These are phyloP conservation scores for Stenodera caucasica DNA, from an alignment of 2,888 invertebrate species.

Conservation along the genomic window DNA sequence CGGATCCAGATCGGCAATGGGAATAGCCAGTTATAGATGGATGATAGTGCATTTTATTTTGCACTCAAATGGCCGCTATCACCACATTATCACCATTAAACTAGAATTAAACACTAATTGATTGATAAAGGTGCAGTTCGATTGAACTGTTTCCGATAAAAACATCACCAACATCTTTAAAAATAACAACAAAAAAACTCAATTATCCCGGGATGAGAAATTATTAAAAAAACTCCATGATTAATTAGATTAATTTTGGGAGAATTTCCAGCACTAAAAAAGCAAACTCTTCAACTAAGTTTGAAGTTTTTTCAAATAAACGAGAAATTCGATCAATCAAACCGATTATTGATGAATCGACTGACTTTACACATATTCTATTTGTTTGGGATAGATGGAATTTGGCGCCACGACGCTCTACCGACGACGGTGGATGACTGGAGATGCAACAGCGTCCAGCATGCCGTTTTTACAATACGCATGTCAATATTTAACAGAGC, in stretches of 20 bases:
- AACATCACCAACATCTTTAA: conserved; percentile 3
- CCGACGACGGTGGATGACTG: conserved; percentile 45
- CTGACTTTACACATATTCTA: too few species aligned
- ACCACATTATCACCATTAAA: conserved; percentile 31
- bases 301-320: too few species aligned
- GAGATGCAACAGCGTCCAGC: conserved; percentile 54
- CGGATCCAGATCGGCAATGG: conserved; percentile 53
- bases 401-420: conserved; percentile 40
- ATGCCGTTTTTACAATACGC: conserved; percentile 35
- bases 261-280: not conserved
- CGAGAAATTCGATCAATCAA: too few species aligned
- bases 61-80: conserved; percentile 33
- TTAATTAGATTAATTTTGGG: too few species aligned
- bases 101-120: not conserved
- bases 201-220: too few species aligned
- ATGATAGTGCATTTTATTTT: conserved; percentile 47
- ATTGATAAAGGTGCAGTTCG: not conserved
- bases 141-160: not conserved
- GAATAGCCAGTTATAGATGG: conserved; percentile 44
- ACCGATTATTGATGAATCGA: too few species aligned
- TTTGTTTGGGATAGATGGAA: conserved; percentile 11
- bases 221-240: too few species aligned
- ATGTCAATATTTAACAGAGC: conserved; percentile 28
- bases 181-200: not conserved
- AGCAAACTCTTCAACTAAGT: too few species aligned